Percentiles rank a stretch among this genome's conserved stretches.
phyloP scores from a whole-genome alignment of 1,140 invertebrate species.

The Aphidius gifuensis region DNA sequence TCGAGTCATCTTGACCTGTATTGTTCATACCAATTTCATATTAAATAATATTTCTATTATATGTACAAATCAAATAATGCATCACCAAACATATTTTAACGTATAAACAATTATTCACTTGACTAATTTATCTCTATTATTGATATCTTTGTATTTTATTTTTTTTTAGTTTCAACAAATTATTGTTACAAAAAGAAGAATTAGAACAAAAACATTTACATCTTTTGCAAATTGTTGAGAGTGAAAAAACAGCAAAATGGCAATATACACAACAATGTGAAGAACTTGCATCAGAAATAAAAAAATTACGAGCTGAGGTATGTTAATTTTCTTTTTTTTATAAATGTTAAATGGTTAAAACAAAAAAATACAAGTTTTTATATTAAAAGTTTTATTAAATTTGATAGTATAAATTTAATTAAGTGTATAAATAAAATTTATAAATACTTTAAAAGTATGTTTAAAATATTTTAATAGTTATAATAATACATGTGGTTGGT shows the following conservation, averaged over 20 bases:
- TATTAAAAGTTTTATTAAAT: background rate
- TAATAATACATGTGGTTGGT: too few species aligned
- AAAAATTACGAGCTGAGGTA: slow-evolving; percentile 86
- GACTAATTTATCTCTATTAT: background rate
- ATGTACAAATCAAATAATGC: too few species aligned
- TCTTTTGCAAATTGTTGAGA: slow-evolving; percentile 87
- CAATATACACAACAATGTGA: slow-evolving; percentile 92
- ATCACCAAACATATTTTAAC: too few species aligned
- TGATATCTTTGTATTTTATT: slow-evolving; percentile 19
- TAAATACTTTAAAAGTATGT: background rate
- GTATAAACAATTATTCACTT: too few species aligned
- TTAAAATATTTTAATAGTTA: too few species aligned
- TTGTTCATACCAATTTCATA: too few species aligned
- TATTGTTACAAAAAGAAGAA: slow-evolving; percentile 87
- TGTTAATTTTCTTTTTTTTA: background rate
- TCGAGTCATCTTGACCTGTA: too few species aligned
- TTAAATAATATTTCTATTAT: too few species aligned
- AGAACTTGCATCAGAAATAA: slow-evolving; percentile 83
- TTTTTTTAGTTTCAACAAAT: slow-evolving; percentile 81
- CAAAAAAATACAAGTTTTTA: background rate
- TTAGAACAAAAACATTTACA: slow-evolving; percentile 91
- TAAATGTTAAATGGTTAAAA: background rate
- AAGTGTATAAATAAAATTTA: background rate
- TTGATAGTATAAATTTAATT: too few species aligned
- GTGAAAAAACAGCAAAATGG: slow-evolving; percentile 89